Conservation (phyloP, 2,113 vertebrate species). For the Tetraodon nigroviridis region DNA sequence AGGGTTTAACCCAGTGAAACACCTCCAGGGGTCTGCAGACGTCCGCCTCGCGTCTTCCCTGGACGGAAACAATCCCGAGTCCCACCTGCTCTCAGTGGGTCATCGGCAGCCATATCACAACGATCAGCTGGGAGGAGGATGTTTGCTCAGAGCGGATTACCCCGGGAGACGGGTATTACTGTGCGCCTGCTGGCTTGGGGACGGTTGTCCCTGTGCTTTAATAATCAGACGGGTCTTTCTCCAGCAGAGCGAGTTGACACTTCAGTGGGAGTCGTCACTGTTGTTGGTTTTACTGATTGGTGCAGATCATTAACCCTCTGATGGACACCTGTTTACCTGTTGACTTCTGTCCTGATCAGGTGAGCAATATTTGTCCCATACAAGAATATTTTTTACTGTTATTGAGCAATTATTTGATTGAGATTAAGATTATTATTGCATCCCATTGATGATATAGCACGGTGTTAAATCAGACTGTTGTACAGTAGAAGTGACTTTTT, state of each 20-base stretch:
- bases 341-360: constrained; percentile 17
- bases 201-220: constrained; percentile 45
- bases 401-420: background rate
- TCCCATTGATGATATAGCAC: background rate
- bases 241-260: constrained; percentile 7
- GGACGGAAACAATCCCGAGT: constrained; percentile 17
- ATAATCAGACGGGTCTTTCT: constrained; percentile 56
- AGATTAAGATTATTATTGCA: background rate
- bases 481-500: background rate
- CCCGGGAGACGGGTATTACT: constrained; percentile 56
- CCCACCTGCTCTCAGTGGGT: constrained; percentile 34
- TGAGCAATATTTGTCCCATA: constrained; percentile 18
- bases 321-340: background rate
- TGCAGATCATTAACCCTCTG: too few species aligned
- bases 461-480: background rate
- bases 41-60: background rate
- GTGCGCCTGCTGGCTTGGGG: constrained; percentile 26
- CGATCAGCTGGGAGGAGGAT: constrained; percentile 42
- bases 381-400: background rate
- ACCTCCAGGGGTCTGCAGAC: background rate
- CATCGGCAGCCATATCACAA: constrained; percentile 17
- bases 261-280: too few species aligned
- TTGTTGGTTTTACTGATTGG: too few species aligned
- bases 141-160: constrained; percentile 65
- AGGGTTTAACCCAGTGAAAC: background rate